Percentiles rank a stretch among this genome's conserved stretches.
Conservation (phyloP, 2,797 vertebrate genomes). For the Ciconia nigra region DNA sequence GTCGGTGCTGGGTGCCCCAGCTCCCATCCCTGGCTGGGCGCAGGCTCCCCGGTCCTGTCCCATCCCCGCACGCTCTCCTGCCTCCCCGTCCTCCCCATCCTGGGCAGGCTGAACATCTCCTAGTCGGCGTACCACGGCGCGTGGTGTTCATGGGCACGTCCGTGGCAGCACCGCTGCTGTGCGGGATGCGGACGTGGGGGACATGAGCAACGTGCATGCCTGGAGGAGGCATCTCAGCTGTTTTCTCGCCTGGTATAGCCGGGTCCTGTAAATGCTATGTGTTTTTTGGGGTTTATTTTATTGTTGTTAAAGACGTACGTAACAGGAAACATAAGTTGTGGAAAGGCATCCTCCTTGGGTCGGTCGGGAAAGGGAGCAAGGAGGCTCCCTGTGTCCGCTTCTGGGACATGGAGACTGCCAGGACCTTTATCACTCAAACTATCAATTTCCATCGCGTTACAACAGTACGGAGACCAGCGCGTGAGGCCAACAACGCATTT, state of each 20-base stretch:
- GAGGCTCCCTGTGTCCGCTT: neutral
- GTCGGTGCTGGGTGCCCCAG: rapidly evolving
- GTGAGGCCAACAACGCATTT: neutral
- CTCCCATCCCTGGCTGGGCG: rapidly evolving
- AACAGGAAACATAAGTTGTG: rapidly evolving
- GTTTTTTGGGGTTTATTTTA: neutral
- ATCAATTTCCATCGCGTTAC: neutral
- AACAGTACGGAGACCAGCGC: rapidly evolving
- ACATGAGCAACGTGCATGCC: rapidly evolving
- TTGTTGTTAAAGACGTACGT: rapidly evolving
- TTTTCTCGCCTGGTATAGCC: neutral
- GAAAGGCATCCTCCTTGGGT: neutral
- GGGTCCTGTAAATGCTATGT: rapidly evolving
- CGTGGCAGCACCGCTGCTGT: rapidly evolving
- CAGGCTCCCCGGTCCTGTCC: rapidly evolving
- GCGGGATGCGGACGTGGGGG: neutral
- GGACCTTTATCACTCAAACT: neutral
- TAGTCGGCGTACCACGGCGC: rapidly evolving
- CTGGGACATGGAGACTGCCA: neutral
- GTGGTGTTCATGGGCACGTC: rapidly evolving
- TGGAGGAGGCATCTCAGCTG: neutral
- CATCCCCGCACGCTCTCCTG: rapidly evolving
- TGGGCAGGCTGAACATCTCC: neutral
- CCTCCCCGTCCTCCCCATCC: neutral
- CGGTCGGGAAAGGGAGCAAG: neutral